Evolutionary conservation across 1,140 invertebrate species (phyloP).

Genomic region (Drosophila lowei): DNA sequence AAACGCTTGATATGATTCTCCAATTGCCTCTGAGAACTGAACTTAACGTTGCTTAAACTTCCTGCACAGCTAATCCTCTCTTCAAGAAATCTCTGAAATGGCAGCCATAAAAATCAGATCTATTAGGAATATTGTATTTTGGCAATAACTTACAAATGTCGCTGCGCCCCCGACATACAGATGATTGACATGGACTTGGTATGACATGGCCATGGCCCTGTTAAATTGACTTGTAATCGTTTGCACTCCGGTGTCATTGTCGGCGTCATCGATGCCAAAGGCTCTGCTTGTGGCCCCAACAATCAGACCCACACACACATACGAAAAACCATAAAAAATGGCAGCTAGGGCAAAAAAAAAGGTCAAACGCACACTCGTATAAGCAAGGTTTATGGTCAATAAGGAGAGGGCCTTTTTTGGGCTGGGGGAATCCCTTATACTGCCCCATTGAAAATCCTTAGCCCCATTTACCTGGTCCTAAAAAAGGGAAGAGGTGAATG

Average conservation of each 20-base stretch:
- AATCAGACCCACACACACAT: slow-evolving; percentile 1
- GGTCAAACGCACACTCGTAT: slow-evolving; percentile 15
- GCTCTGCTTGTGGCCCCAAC: slow-evolving; percentile 16
- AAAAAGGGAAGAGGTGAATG: slow-evolving; percentile 24
- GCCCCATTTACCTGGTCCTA: slow-evolving; percentile 43
- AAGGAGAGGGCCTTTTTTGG: slow-evolving; percentile 64
- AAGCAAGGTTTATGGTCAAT: slow-evolving; percentile 69
- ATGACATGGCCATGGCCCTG: slow-evolving; percentile 44
- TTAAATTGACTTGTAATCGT: slow-evolving; percentile 63
- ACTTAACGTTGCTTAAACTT: too few relatives aligned
- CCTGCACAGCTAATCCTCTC: too few relatives aligned
- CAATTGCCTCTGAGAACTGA: too few relatives aligned
- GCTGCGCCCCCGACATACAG: slow-evolving; percentile 21
- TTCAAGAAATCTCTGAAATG: neutral
- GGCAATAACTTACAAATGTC: slow-evolving; percentile 32
- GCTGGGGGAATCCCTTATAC: slow-evolving; percentile 64
- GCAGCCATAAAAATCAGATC: slow-evolving; percentile 29
- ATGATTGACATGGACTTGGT: slow-evolving; percentile 46
- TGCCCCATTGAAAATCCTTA: slow-evolving; percentile 63
- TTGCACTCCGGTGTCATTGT: slow-evolving; percentile 57
- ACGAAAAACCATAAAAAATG: slow-evolving; percentile 47
- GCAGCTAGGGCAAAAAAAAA: slow-evolving; percentile 24
- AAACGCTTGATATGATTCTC: too few relatives aligned
- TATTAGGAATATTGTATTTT: slow-evolving; percentile 37
- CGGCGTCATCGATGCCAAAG: slow-evolving; percentile 29